These are phyloP conservation scores for Haliclona indistincta DNA, from an alignment of 37 sponge, comb jelly and placozoan genomes.

Conservation along the genomic window DNA sequence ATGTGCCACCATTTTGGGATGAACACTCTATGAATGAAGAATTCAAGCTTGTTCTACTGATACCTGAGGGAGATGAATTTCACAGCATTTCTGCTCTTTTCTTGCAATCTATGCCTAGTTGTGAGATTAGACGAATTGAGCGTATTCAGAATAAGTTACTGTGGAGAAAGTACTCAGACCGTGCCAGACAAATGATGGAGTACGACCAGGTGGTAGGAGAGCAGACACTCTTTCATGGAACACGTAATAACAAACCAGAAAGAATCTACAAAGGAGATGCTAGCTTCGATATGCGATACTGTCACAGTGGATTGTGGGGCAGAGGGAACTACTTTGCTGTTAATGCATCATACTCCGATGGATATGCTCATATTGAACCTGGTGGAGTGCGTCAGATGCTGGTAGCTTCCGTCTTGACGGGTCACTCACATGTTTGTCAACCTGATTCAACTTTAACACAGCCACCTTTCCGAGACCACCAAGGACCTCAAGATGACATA, in stretches of 20 bases:
- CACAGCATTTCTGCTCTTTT: conserved; percentile 4
- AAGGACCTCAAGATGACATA: not conserved
- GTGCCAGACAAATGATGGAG: conserved; percentile 10
- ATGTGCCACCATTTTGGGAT: conserved; percentile 49
- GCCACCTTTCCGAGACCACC: conserved; percentile 18
- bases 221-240: conserved; percentile 61
- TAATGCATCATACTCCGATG: conserved; percentile 55
- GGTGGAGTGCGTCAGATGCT: conserved; percentile 27
- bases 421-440: conserved; percentile 13
- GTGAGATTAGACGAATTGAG: conserved; percentile 24
- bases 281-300: conserved; percentile 63
- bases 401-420: conserved; percentile 57
- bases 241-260: conserved; percentile 34
- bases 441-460: conserved; percentile 14
- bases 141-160: conserved; percentile 64
- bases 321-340: conserved; percentile 73
- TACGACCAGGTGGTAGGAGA: conserved; percentile 11
- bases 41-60: conserved; percentile 1
- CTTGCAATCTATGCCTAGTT: conserved; percentile 25
- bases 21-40: conserved; percentile 7
- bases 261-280: conserved; percentile 44
- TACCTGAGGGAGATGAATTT: conserved; percentile 26
- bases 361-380: conserved; percentile 23
- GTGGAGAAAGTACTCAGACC: conserved; percentile 45
- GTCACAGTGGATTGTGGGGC: conserved; percentile 61